A percentile compares a stretch with the other conserved stretches of the same genome.
These are phyloP conservation scores for Hydrolagus colliei DNA, from an alignment of 2,797 vertebrate species.

Conservation along the genomic window DNA sequence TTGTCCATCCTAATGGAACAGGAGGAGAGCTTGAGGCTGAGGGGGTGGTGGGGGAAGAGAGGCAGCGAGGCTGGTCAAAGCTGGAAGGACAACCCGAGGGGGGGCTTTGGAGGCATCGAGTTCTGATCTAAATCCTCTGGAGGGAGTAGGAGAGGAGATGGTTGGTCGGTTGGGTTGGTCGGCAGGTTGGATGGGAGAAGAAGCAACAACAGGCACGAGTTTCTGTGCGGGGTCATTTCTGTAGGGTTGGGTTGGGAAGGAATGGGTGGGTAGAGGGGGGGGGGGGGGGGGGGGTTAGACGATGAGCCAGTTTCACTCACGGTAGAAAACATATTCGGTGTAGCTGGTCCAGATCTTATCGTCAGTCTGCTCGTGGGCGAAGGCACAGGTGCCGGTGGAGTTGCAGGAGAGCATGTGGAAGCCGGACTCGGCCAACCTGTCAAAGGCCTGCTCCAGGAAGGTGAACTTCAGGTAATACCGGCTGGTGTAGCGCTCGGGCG, in stretches of 20 bases:
- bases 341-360: slow-evolving; percentile 96
- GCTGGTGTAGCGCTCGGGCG: slow-evolving; percentile 84
- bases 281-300: too few relatives aligned
- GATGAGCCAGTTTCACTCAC: slow-evolving; percentile 60
- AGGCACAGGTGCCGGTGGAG: slow-evolving; percentile 82
- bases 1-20: slow-evolving; percentile 14
- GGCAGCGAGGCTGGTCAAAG: slow-evolving; percentile 8
- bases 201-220: slow-evolving; percentile 11
- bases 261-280: too few relatives aligned
- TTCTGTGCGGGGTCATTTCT: slow-evolving; percentile 41
- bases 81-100: neutral
- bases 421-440: slow-evolving; percentile 77
- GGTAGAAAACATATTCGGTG: slow-evolving; percentile 89
- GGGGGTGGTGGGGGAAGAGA: neutral
- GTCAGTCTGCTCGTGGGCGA: slow-evolving; percentile 80
- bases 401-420: slow-evolving; percentile 92
- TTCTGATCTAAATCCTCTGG: slow-evolving; percentile 20
- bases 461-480: slow-evolving; percentile 87
- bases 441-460: slow-evolving; percentile 88
- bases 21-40: neutral
- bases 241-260: slow-evolving; percentile 1
- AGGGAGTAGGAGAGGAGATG: slow-evolving; percentile 17
- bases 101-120: neutral
- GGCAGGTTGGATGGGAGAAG: slow-evolving; percentile 33
- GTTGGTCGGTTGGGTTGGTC: slow-evolving; percentile 36